These are phyloP conservation scores for Cavia porcellus DNA, from an alignment of 2,113 vertebrate species.

Conservation along the genomic window DNA sequence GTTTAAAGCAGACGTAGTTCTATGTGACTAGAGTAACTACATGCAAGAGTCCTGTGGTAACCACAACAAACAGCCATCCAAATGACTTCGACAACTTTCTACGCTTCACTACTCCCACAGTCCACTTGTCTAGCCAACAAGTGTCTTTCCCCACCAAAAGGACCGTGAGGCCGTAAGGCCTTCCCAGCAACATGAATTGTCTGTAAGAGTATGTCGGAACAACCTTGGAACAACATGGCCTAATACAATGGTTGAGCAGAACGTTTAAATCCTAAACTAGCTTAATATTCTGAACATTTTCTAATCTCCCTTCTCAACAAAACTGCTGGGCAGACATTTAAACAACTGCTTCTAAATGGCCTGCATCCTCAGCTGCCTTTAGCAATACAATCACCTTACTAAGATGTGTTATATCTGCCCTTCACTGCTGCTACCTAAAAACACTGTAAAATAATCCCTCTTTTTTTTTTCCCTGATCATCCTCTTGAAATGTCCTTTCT, in stretches of 20 bases:
- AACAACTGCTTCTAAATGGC: not conserved
- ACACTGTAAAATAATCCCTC: not conserved
- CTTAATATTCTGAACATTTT: not conserved
- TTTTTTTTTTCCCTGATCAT: not conserved
- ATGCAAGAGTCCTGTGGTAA: constrained; percentile 61
- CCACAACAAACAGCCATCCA: not conserved
- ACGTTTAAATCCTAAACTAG: not conserved
- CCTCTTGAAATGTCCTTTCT: not conserved
- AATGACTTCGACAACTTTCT: constrained; percentile 64
- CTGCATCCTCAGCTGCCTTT: not conserved
- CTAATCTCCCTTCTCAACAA: not conserved
- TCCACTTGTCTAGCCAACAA: constrained; percentile 70
- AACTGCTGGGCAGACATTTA: not conserved
- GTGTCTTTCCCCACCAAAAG: constrained; percentile 37
- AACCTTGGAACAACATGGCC: not conserved
- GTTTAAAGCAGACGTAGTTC: not conserved
- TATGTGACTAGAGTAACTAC: constrained; percentile 60
- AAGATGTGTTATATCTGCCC: not conserved
- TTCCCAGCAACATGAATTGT: not conserved
- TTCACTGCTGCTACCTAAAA: not conserved
- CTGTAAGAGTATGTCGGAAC: not conserved
- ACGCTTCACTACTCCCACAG: constrained; percentile 60
- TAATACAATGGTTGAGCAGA: not conserved
- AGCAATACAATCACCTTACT: not conserved
- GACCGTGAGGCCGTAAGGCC: not conserved